phyloP scores from a whole-genome alignment of 2,888 invertebrate species.

The Tenodera sinensis region DNA sequence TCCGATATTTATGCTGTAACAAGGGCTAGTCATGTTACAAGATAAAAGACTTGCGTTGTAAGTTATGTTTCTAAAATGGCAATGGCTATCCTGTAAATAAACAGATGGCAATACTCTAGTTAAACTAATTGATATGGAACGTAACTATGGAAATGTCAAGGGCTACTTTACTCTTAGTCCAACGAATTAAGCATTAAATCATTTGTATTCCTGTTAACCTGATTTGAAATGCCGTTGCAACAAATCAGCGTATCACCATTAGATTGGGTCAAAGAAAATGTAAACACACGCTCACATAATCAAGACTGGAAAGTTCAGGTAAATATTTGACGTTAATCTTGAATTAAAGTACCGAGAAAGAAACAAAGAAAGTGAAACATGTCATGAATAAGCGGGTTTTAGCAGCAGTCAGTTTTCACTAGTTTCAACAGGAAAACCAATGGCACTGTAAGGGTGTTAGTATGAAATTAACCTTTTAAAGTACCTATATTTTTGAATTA shows the following conservation, averaged over 20 bases:
- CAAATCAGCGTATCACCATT: constrained; percentile 30
- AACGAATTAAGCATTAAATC: background rate
- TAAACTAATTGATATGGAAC: background rate
- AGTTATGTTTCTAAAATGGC: background rate
- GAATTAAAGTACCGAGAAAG: no score
- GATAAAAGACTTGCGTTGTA: background rate
- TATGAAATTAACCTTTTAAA: no score
- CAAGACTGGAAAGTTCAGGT: constrained; percentile 27
- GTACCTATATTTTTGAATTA: background rate
- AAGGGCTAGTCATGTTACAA: background rate
- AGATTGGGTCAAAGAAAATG: constrained; percentile 27
- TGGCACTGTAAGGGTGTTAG: no score
- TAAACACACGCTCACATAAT: constrained; percentile 13
- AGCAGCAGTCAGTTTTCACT: no score
- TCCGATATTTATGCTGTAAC: background rate
- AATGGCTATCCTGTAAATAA: background rate
- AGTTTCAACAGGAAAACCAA: no score
- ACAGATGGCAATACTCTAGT: background rate
- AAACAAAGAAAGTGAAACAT: background rate
- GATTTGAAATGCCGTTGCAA: constrained; percentile 28
- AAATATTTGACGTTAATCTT: background rate
- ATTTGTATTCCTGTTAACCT: background rate
- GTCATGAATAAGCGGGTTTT: background rate
- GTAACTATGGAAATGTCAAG: background rate
- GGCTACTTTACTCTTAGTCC: background rate